Evolutionary conservation across 2,797 vertebrate species (phyloP).

Genomic region (Sebastes melanostomus): DNA sequence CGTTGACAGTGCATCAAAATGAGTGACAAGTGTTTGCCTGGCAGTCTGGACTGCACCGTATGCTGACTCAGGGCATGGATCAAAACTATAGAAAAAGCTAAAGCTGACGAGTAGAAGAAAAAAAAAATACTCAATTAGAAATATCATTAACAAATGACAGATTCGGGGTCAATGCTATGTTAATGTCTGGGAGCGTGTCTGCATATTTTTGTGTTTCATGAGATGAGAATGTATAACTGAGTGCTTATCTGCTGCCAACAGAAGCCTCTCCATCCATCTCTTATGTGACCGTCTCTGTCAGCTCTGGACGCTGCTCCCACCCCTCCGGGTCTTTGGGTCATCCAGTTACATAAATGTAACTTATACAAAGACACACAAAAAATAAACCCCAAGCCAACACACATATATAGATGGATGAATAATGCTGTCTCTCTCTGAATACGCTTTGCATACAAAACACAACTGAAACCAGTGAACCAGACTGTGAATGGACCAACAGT

Average conservation of each 20-base stretch:
- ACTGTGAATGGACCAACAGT: background rate
- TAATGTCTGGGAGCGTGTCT: background rate
- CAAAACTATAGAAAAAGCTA: background rate
- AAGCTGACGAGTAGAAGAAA: background rate
- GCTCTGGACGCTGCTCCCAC: background rate
- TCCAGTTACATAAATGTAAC: slow-evolving; percentile 15
- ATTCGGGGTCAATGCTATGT: slow-evolving; percentile 5
- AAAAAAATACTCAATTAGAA: background rate
- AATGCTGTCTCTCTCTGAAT: slow-evolving; percentile 2
- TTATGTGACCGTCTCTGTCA: slow-evolving; percentile 27
- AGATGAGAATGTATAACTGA: background rate
- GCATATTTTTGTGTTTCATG: background rate
- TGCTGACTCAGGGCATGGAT: background rate
- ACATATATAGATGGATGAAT: slow-evolving; percentile 32
- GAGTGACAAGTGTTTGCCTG: background rate
- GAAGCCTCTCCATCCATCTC: slow-evolving; percentile 38
- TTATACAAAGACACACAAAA: background rate
- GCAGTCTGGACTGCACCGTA: background rate
- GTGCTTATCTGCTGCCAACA: slow-evolving; percentile 50
- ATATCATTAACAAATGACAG: background rate
- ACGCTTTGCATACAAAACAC: background rate
- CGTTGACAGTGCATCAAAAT: background rate
- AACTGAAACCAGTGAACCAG: slow-evolving; percentile 16
- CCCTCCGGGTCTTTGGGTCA: slow-evolving; percentile 28
- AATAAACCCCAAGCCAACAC: background rate